A percentile compares a stretch with the other conserved stretches of the same genome.
Evolutionary conservation across 2,888 invertebrate genomes (phyloP).

Genomic region (Acanthoscelides obtectus): DNA sequence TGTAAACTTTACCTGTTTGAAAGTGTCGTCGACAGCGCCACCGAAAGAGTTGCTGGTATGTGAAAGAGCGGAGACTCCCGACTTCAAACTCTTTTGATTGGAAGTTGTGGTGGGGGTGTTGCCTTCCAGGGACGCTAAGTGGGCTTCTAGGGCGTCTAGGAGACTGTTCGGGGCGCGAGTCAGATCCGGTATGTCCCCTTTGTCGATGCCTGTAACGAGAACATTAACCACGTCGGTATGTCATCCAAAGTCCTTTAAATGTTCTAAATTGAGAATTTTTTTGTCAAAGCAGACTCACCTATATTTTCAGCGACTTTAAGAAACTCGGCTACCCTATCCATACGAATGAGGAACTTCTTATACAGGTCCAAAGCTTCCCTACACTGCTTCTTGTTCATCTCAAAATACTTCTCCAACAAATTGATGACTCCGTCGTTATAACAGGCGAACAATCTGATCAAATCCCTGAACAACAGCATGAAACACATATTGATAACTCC

Average conservation of each 20-base stretch:
- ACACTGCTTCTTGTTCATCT: constrained; percentile 99
- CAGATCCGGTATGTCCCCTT: constrained; percentile 97
- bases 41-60: constrained; percentile 88
- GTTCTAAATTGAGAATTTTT: too few relatives aligned
- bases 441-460: constrained; percentile 96
- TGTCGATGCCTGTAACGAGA: constrained; percentile 64
- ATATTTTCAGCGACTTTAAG: constrained; percentile 87
- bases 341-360: constrained; percentile 97
- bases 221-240: too few relatives aligned
- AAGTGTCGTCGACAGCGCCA: constrained; percentile 79
- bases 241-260: too few relatives aligned
- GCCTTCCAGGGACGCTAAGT: constrained; percentile 91
- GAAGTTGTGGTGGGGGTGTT: constrained; percentile 83
- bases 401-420: constrained; percentile 98
- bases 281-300: constrained; percentile 40
- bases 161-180: constrained; percentile 98
- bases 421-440: constrained; percentile 99
- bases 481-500: constrained; percentile 99
- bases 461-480: constrained; percentile 97
- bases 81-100: constrained; percentile 85
- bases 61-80: constrained; percentile 82
- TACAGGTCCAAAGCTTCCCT: constrained; percentile 97
- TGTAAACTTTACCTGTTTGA: too few relatives aligned
- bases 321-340: constrained; percentile 99
- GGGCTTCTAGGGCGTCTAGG: constrained; percentile 95